These are phyloP conservation scores for Pogonocherus hispidulus DNA, from an alignment of 2,888 invertebrate species.

Conservation along the genomic window DNA sequence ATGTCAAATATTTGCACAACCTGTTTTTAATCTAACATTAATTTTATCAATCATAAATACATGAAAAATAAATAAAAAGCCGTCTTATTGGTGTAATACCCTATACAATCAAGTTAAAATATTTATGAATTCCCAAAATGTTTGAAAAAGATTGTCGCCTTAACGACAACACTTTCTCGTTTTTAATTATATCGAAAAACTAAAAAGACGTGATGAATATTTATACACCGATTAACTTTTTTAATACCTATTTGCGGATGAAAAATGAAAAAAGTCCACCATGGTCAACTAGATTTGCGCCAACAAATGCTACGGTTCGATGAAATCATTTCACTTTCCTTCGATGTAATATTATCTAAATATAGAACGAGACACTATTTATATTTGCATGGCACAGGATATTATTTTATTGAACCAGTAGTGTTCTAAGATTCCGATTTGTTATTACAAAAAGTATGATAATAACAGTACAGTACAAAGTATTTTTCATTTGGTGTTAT, in stretches of 20 bases:
- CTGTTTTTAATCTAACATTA: too few relatives aligned
- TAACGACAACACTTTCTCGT: conserved; percentile 13
- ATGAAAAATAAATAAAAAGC: too few relatives aligned
- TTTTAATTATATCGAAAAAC: not conserved
- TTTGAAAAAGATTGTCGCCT: too few relatives aligned
- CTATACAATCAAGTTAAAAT: too few relatives aligned
- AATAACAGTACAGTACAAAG: not conserved
- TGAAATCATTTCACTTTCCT: conserved; percentile 3
- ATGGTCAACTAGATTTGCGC: not conserved
- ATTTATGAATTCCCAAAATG: too few relatives aligned
- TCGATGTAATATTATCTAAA: not conserved
- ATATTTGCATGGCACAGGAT: not conserved
- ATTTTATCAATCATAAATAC: too few relatives aligned
- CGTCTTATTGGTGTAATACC: too few relatives aligned
- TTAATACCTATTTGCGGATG: not conserved
- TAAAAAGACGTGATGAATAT: not conserved
- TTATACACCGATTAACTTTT: not conserved
- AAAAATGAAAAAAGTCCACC: too few relatives aligned
- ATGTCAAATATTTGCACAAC: too few relatives aligned
- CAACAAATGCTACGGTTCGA: not conserved
- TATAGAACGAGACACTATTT: not conserved
- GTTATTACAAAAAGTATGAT: too few relatives aligned
- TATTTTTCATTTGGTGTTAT: not conserved
- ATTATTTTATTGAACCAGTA: not conserved
- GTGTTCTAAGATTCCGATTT: not conserved